Evolutionary conservation across 2,888 invertebrate genomes (phyloP).

Genomic region (Perdita meconis): DNA sequence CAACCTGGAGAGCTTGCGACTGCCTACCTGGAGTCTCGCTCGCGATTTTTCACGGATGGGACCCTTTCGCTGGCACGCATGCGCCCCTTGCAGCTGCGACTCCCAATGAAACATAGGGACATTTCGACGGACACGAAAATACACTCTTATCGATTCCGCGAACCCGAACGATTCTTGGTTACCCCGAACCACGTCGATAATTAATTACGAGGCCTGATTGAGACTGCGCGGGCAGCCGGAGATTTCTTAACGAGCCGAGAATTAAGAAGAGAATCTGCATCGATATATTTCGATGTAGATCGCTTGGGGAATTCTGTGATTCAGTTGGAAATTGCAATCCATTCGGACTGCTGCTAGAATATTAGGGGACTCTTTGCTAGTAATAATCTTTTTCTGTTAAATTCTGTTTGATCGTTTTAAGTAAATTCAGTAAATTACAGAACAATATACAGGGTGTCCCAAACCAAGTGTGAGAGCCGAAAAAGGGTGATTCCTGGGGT

Average conservation of each 20-base stretch:
- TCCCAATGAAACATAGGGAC: slow-evolving; percentile 40
- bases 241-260: slow-evolving; percentile 24
- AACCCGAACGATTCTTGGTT: slow-evolving; percentile 43
- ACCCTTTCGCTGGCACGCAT: slow-evolving; percentile 33
- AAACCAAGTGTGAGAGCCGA: too few relatives aligned
- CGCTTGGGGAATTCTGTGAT: not conserved
- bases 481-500: too few relatives aligned
- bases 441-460: too few relatives aligned
- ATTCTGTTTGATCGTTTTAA: too few relatives aligned
- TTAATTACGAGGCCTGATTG: slow-evolving; percentile 44
- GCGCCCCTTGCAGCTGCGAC: not conserved
- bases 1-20: slow-evolving; percentile 49
- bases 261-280: not conserved
- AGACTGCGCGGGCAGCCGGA: slow-evolving; percentile 6
- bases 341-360: too few relatives aligned
- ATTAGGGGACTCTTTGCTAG: too few relatives aligned
- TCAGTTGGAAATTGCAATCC: too few relatives aligned
- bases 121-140: slow-evolving; percentile 52
- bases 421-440: too few relatives aligned
- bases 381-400: too few relatives aligned
- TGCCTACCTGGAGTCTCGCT: slow-evolving; percentile 63
- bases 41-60: slow-evolving; percentile 56
- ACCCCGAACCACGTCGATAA: slow-evolving; percentile 35
- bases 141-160: slow-evolving; percentile 56
- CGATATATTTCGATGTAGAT: not conserved